These are phyloP conservation scores for Lasioglossum figueresi DNA, from an alignment of 2,888 invertebrate species.

Conservation along the genomic window DNA sequence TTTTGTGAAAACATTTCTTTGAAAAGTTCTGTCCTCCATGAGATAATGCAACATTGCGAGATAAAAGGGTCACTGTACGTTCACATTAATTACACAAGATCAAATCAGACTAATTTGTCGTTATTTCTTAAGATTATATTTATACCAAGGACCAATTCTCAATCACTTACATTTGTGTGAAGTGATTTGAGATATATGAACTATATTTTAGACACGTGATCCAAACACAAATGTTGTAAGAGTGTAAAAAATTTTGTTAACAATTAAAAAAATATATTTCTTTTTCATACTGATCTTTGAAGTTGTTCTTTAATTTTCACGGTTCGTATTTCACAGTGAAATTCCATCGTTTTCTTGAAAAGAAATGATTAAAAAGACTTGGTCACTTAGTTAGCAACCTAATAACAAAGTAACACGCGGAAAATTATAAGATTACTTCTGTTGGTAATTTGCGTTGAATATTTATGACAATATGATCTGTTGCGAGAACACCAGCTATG, in stretches of 20 bases:
- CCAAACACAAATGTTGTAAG: constrained; percentile 14
- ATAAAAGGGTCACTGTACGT: background rate
- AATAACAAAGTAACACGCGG: background rate
- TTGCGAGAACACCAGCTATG: background rate
- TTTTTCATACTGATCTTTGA: constrained; percentile 22
- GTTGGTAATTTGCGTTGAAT: background rate
- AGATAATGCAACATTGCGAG: background rate
- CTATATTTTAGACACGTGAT: background rate
- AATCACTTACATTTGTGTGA: background rate
- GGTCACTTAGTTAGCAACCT: background rate
- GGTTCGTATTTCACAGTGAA: background rate
- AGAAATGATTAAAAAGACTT: background rate
- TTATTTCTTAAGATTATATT: constrained; percentile 1
- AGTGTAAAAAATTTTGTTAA: constrained; percentile 34
- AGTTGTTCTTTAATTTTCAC: constrained; percentile 66
- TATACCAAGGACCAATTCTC: constrained; percentile 19
- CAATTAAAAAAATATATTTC: constrained; percentile 39
- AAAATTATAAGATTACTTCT: background rate
- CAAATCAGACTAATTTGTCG: background rate
- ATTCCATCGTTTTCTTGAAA: background rate
- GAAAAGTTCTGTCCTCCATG: background rate
- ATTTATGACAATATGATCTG: background rate
- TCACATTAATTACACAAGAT: background rate
- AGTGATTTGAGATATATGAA: background rate
- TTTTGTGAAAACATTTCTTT: background rate